Evolutionary conservation across 2,113 vertebrate genomes (phyloP), one percentile per base, ranked within the genome.

Genomic region (Chionodraco myersi): DNA sequence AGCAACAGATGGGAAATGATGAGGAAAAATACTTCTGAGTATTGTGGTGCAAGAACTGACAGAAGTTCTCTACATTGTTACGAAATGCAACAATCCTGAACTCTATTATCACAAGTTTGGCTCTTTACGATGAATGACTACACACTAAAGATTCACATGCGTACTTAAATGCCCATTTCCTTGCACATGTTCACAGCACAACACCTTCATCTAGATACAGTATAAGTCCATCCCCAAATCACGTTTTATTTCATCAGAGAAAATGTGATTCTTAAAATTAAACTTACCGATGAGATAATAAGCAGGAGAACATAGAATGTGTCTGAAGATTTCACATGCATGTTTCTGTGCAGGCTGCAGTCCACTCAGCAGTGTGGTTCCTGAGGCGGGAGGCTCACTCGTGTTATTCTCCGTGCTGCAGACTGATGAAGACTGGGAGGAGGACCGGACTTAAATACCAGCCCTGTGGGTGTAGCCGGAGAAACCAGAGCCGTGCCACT

Each of bases 391-490:
- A 67, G 68, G 60, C 73, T 86, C n/a, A 14, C 52, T 86, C 57
- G 68, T 72, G 65, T 80, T 76, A 66, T 69, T 83, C 44, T 85
- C 44, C 65, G 26, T 44, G 68, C 65, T 71, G 58, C 34, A 68
- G 62, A 62, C 71, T 71, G 79, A 68, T 92, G 88, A 71, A 73
- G 82, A 64, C 61, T 61, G 62, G 77, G 76, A 74, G 52, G 73
- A 67, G 83, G 75, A 62, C 52, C 26, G 1, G 71, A 71, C 80
- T 92, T 94, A 92, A 92, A 90, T 93, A 93, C 68, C 81, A 52
- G 61, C 68, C 64, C 56, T 70, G 60, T 88, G 93, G 91, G 91
- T 91, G 88, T 91, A 89, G 86, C 88, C 91, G 41, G 56, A 79
- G 77, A 74, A 90, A 86, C 70, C 44, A 79, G 82, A 83, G 86